Evolutionary conservation across 2,113 vertebrate species (phyloP), one percentile per base, ranked within the genome.

Genomic region (Rattus norvegicus): DNA sequence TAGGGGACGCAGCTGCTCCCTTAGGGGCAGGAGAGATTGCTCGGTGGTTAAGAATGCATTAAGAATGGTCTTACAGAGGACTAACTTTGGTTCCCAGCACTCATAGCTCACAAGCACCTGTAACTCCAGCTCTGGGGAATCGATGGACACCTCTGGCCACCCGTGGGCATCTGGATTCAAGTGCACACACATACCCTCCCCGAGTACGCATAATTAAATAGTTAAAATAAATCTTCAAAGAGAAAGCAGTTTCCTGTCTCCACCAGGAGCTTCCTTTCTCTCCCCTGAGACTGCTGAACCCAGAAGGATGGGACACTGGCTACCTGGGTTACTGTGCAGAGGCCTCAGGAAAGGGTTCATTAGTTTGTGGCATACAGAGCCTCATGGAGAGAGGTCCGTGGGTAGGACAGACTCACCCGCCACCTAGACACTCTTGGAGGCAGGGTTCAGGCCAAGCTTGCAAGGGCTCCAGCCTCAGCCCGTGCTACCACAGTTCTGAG

Each of bases 361-460:
- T 39, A 17, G 28, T 33, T 5, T 36, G 12, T 7, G 1, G n/a
- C 2, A 33, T 0, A 16, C 5, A 26, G 36, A 77, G 33, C 33
- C 19, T 5, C 2, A 0, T 0, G 5, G 47, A 52, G 17, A 80
- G 56, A 10, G 5, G 39, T 3, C 20, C 0, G 1, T 54, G 0
- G 0, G 4, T 43, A 73, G 30, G 76, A 33, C 16, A 69, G 87
- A 3, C 28, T 2, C 30, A 20, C 19, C 1, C 0, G 43, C 43
- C 39, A 54, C 88, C 33, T 52, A 63, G 65, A 26, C 9, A 7
- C 49, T 33, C 16, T 26, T 0, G 2, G 10, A 65, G 43, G 11
- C 47, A 22, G 39, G 63, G 30, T 65, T 73, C 22, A 59, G 39
- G 47, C 17, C 0, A 47, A 92, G 26, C 4, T 0, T 0, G 13